These are phyloP conservation scores for Alosa alosa DNA, from an alignment of 2,113 vertebrate genomes.

Conservation along the genomic window DNA sequence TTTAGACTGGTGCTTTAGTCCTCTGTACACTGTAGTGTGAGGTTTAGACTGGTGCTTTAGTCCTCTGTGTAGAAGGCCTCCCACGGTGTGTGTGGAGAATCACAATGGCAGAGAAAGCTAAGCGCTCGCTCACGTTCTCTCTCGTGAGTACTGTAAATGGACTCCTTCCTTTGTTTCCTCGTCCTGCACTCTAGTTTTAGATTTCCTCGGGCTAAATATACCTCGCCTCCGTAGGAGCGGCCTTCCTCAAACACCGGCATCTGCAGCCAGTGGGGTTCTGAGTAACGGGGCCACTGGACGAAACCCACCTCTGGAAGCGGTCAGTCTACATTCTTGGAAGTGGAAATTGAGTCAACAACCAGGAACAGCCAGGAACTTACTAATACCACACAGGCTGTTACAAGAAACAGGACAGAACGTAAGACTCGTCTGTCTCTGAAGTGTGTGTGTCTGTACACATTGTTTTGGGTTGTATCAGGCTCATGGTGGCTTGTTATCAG, in stretches of 20 bases:
- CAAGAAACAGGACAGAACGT: neutral
- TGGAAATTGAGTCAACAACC: neutral
- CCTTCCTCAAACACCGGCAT: slow-evolving; percentile 60
- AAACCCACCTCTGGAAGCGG: neutral
- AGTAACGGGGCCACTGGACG: neutral
- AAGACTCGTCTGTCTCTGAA: neutral
- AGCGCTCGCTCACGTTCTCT: neutral
- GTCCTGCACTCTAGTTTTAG: slow-evolving; percentile 48
- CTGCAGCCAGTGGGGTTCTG: slow-evolving; percentile 36
- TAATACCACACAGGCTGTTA: neutral
- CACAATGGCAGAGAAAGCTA: slow-evolving; percentile 15
- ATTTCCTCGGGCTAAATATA: slow-evolving; percentile 66
- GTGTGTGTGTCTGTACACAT: neutral
- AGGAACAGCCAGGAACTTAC: neutral
- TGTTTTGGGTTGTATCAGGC: neutral
- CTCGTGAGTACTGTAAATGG: slow-evolving; percentile 32
- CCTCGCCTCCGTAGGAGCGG: slow-evolving; percentile 56
- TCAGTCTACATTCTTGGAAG: no score
- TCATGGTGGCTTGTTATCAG: neutral
- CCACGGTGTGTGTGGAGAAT: neutral
- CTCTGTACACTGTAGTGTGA: no score
- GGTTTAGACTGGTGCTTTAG: no score
- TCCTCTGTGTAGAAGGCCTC: no score
- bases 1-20: no score
- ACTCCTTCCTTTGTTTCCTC: slow-evolving; percentile 53